Evolutionary conservation across 2,113 vertebrate species (phyloP), one percentile per base, ranked within the genome.

Genomic region (Xiphias gladius): DNA sequence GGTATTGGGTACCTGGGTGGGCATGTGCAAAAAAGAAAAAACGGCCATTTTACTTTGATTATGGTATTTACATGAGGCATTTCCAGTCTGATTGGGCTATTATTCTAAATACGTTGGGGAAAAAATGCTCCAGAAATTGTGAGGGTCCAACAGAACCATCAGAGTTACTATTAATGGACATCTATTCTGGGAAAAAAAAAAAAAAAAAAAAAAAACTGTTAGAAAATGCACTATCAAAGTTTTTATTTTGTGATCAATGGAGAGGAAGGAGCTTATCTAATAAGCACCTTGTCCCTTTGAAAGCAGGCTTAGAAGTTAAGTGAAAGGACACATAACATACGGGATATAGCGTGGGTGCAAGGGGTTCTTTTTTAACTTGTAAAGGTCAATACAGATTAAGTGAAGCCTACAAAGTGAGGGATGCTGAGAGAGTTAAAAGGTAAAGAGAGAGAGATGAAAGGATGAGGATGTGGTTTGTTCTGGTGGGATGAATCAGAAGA

Each of bases 301-400:
- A 88, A 68, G 16, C 43, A 35, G 50, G 63, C 66, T 76, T 89
- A 50, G 90, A 90, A 84, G 86, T 74, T 52, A 76, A 67, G 63
- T 52, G 20, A 83, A 91, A 91, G 87, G 85, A 61, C 86, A 83
- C 55, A 7, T 73, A 28, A 17, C 32, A 35, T 28, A 79, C 19
- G 66, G 73, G 70, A 76, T 61, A 64, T n/a, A 8, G 50, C 59
- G 82, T 76, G 41, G 71, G 72, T 48, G 46, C 20, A 17, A 1
- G 32, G n/a, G 54, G 17, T 58, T 66, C 8, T 48, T 78, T 86
- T 81, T 80, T 77, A 73, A 79, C 64, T 28, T 26, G 30, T 66
- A 74, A 91, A 92, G 82, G 92, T 92, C 88, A 90, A 1, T 28
- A 1, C 52, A 39, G 71, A 46, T 88, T 73, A 62, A 74, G 68